phyloP scores from a whole-genome alignment of 2,797 vertebrate species.

The Okamejei kenojei region DNA sequence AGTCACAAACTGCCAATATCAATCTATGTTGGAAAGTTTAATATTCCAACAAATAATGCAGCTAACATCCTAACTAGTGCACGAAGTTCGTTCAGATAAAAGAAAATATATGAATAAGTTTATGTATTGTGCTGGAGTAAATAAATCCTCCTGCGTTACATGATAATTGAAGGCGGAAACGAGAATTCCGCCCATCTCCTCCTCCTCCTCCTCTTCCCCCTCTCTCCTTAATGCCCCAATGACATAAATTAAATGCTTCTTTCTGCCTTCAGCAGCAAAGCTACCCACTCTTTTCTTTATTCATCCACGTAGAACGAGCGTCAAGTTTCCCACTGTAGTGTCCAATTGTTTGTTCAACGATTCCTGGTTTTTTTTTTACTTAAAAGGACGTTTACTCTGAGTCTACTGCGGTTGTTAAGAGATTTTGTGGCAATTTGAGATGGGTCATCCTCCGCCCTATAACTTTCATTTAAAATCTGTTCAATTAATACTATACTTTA shows the following conservation, averaged over 20 bases:
- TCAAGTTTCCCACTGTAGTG: neutral
- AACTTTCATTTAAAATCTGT: neutral
- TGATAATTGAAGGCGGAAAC: neutral
- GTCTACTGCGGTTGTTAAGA: neutral
- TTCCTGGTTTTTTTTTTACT: neutral
- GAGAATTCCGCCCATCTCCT: neutral
- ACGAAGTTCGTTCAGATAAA: too few species aligned
- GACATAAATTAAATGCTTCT: neutral
- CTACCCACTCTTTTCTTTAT: neutral
- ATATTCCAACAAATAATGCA: neutral
- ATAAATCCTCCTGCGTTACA: neutral
- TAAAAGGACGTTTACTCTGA: neutral
- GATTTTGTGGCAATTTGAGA: neutral
- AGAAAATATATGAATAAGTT: neutral
- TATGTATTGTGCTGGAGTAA: neutral
- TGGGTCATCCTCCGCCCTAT: neutral
- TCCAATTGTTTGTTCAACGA: neutral
- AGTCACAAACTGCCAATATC: neutral
- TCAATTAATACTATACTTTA: neutral
- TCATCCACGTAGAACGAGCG: neutral
- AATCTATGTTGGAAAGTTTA: neutral
- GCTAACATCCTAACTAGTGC: neutral
- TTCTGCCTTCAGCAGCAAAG: neutral
- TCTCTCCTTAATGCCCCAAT: neutral
- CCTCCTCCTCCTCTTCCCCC: too few species aligned